phyloP scores from a whole-genome alignment of 2,888 invertebrate genomes.

The Pristionchus japonicus region DNA sequence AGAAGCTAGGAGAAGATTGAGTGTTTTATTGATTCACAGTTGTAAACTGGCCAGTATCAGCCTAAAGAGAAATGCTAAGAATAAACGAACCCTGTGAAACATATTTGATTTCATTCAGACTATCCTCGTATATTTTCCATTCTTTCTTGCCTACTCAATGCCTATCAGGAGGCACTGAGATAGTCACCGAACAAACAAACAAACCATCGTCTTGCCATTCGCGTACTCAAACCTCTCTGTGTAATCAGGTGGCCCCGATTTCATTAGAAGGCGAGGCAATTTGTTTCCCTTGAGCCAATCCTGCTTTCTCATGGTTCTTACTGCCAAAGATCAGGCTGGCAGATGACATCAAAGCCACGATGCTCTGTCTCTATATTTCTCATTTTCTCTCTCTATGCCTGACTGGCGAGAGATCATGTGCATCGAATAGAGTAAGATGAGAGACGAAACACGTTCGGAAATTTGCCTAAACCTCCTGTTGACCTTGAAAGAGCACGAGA shows the following conservation, averaged over 20 bases:
- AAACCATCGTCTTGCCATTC: background rate
- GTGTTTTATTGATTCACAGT: too few relatives aligned
- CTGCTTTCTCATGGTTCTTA: background rate
- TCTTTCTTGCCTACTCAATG: background rate
- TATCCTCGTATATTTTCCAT: background rate
- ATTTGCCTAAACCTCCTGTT: background rate
- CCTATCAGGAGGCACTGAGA: background rate
- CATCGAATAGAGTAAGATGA: background rate
- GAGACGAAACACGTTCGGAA: background rate
- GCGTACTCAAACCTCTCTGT: background rate
- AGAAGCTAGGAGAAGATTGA: too few relatives aligned
- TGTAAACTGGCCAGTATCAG: too few relatives aligned
- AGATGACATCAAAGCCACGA: background rate
- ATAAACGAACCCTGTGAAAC: background rate
- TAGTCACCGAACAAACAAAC: background rate
- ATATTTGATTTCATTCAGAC: background rate
- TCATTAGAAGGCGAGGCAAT: background rate
- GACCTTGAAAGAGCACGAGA: slow-evolving; percentile 14
- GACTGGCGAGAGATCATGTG: background rate
- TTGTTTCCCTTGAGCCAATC: background rate
- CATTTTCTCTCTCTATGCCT: background rate
- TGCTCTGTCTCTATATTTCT: background rate
- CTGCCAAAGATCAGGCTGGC: background rate
- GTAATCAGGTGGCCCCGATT: background rate
- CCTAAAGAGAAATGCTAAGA: too few relatives aligned